Percentiles rank a stretch among this genome's conserved stretches.
Conservation (phyloP, 1,140 invertebrate genomes). For the Ceratosolen solmsi region DNA sequence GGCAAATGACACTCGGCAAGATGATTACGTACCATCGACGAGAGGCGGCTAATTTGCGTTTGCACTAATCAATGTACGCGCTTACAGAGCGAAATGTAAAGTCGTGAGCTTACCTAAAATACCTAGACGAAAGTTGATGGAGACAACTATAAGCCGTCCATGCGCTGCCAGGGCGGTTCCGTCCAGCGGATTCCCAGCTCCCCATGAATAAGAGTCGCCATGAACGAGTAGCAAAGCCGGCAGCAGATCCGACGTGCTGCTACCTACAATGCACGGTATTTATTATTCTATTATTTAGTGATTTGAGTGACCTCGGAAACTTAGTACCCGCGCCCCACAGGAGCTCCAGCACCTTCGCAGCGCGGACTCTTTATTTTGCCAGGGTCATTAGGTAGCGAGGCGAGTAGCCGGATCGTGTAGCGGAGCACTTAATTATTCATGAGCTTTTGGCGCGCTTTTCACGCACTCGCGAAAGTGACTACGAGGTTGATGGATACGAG, state of each 20-base stretch:
- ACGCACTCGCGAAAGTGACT: not conserved
- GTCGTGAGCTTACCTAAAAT: conserved; percentile 85
- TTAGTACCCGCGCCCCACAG: too few species aligned
- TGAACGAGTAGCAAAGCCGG: conserved; percentile 92
- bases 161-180: conserved; percentile 92
- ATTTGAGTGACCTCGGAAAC: too few species aligned
- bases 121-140: conserved; percentile 97
- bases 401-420: too few species aligned
- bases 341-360: not conserved
- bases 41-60: too few species aligned
- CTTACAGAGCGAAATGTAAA: not conserved
- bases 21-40: too few species aligned
- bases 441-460: not conserved
- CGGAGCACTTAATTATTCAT: not conserved
- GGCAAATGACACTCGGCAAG: too few species aligned
- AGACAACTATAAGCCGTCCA: conserved; percentile 94
- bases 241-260: conserved; percentile 70
- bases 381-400: too few species aligned
- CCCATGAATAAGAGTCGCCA: conserved; percentile 95
- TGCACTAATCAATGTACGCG: too few species aligned
- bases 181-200: conserved; percentile 94
- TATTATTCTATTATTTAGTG: too few species aligned
- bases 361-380: not conserved
- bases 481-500: not conserved
- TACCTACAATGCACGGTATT: conserved; percentile 58